Base-by-base conservation (phyloP, 2,113 vertebrate genomes). In the Psephotus haematonotus region DNA sequence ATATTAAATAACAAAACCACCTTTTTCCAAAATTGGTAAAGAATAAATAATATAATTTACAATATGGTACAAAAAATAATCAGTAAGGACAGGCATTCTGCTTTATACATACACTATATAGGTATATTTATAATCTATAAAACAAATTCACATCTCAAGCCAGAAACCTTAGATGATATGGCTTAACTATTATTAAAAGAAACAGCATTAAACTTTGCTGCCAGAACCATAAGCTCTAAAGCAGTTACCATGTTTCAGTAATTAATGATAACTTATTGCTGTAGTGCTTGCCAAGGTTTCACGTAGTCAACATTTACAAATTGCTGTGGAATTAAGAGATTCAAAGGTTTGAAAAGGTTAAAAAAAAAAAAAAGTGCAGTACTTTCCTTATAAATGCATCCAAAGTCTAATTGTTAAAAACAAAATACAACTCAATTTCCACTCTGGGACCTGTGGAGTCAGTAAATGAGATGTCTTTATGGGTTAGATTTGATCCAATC, bases 41-140 rank as follows among this genome's bases (percentile, higher is more conserved):
- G 98, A 98, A 98, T 98, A 98, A 98, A 98, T 98, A 98, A 98
- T 98, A 98, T 98, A 98, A 98, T 98, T 98, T 98, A 98, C 98
- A 98, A 97, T 98, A 98, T 98, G 96, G 96, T 98, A 98, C 98
- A 98, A 98, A 98, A 98, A 98, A 98, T 98, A 98, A 98, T 95
- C 98, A 97, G 97, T 97, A 98, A 97, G 96, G 97, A 97, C 98
- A 98, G 95, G 97, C 97, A 98, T 98, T 98, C 97, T 97, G 97
- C 97, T 98, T 98, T 98, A 97, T 98, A 98, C 98, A 98, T 97
- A 98, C 95, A 97, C 95, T 98, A 96, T 98, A 98, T 98, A 97
- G 97, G 95, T 93, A 97, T 98, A 98, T 97, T 98, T 98, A 98
- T 98, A 98, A 96, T 97, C 96, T 98, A 98, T 98, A 97, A 98